phyloP scores from a whole-genome alignment of 2,797 vertebrate genomes.

The Thamnophis elegans region DNA sequence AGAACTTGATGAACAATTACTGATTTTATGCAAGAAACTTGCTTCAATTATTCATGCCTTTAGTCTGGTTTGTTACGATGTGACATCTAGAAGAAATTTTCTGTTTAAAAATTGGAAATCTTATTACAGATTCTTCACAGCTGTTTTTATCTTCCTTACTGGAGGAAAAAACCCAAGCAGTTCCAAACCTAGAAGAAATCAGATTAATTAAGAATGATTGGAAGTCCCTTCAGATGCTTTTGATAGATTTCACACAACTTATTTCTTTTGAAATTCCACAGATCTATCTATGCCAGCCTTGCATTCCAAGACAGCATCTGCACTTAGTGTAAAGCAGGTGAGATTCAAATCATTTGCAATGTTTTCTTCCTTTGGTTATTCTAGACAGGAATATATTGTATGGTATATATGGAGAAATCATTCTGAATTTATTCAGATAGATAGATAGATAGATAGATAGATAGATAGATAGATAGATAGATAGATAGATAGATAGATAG shows the following conservation, averaged over 20 bases:
- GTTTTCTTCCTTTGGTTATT: too few species aligned
- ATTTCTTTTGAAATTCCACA: background rate
- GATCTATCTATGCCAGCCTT: background rate
- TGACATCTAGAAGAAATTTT: conserved; percentile 2
- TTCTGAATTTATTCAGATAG: too few species aligned
- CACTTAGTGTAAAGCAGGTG: background rate
- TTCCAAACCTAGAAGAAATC: background rate
- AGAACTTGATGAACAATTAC: conserved; percentile 19
- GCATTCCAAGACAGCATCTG: background rate
- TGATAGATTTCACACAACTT: background rate
- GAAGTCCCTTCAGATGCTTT: background rate
- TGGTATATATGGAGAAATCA: background rate
- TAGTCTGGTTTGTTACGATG: conserved; percentile 14
- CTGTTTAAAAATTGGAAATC: background rate
- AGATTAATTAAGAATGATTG: background rate
- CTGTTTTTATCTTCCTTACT: background rate
- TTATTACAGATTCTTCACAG: conserved; percentile 29
- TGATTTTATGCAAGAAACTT: conserved; percentile 32
- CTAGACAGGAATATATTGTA: background rate
- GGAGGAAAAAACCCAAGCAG: background rate
- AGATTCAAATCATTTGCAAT: background rate
- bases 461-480: rapidly evolving
- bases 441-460: too few species aligned
- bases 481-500: rapidly evolving
- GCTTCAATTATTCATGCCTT: conserved; percentile 21